Percentiles rank a stretch among this genome's conserved stretches.
These are phyloP conservation scores for Actenoides lindsayi DNA, from an alignment of 2,113 vertebrate species.

Conservation along the genomic window DNA sequence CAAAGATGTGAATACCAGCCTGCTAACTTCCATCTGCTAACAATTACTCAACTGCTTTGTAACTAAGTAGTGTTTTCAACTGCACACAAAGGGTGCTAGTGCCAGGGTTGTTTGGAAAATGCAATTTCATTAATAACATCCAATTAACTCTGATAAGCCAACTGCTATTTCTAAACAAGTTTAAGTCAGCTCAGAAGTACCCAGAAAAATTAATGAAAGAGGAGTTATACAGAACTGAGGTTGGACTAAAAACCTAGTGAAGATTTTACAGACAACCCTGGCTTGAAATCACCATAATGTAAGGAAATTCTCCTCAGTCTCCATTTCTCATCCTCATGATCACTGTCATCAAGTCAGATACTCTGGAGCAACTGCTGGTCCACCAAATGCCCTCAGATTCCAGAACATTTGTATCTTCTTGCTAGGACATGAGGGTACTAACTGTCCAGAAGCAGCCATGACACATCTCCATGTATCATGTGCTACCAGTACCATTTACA, in stretches of 20 bases:
- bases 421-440: not conserved
- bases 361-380: not conserved
- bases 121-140: conserved; percentile 3
- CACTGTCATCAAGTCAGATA: not conserved
- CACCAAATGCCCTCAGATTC: not conserved
- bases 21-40: conserved; percentile 14
- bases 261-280: not conserved
- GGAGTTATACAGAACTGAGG: not conserved
- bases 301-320: not conserved
- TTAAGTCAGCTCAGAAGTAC: not conserved
- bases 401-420: not conserved
- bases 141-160: not conserved
- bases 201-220: not conserved
- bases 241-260: not conserved
- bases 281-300: not conserved
- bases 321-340: not conserved
- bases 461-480: accelerated
- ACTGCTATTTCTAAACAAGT: not conserved
- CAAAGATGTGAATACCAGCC: not conserved
- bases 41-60: not conserved
- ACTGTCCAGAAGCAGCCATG: not conserved
- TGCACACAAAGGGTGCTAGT: not conserved
- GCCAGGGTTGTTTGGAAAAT: conserved; percentile 20
- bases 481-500: not conserved
- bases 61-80: not conserved